phyloP scores from a whole-genome alignment of 1,140 invertebrate genomes.

The Pollicipes pollicipes region DNA sequence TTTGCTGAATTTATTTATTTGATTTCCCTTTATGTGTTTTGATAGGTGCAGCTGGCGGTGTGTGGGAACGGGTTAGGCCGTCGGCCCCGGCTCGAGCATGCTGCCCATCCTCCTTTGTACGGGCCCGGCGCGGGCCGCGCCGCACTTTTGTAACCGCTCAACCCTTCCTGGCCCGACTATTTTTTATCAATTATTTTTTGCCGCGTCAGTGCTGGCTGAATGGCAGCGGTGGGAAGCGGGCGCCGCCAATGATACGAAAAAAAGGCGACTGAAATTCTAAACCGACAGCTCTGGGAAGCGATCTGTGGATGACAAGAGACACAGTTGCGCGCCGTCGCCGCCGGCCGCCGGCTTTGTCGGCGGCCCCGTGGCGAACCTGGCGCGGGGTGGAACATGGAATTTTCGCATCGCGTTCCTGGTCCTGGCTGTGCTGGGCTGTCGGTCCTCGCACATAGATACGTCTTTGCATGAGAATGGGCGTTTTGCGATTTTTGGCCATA shows the following conservation, averaged over 20 bases:
- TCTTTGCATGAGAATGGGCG: too few relatives aligned
- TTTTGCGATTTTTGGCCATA: too few relatives aligned
- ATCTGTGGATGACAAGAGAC: not conserved
- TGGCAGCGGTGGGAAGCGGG: not conserved
- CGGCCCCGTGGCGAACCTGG: too few relatives aligned
- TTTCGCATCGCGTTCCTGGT: too few relatives aligned
- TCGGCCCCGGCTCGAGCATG: not conserved
- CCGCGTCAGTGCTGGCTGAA: not conserved
- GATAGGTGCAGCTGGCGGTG: not conserved
- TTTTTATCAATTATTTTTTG: slow-evolving; percentile 2
- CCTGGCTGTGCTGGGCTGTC: too few relatives aligned
- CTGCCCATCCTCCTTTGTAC: not conserved
- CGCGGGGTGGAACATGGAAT: too few relatives aligned
- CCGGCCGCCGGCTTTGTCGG: too few relatives aligned
- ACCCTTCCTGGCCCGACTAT: not conserved
- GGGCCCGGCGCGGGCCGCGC: too few relatives aligned
- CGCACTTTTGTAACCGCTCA: not conserved
- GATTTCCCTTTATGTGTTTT: not conserved
- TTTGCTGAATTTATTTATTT: slow-evolving; percentile 2
- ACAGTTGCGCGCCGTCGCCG: too few relatives aligned
- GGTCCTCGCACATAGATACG: too few relatives aligned
- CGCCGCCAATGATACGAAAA: not conserved
- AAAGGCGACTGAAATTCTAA: not conserved
- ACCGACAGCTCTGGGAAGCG: not conserved
- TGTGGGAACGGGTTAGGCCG: not conserved